Percentiles rank a stretch among this genome's conserved stretches.
Conservation (phyloP, 2,797 vertebrate genomes). For the Cuculus canorus region DNA sequence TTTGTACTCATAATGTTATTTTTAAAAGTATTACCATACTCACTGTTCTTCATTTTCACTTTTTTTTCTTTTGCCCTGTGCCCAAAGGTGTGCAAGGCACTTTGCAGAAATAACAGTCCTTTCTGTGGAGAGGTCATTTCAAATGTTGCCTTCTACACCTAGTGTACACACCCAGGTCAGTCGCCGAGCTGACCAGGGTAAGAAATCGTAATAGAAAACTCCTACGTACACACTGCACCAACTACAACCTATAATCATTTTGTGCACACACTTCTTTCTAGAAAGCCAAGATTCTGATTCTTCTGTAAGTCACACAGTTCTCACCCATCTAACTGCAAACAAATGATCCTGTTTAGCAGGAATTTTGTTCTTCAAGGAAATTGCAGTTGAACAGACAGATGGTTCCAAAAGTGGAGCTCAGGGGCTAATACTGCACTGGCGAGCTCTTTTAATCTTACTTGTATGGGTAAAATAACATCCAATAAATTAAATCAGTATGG, state of each 20-base stretch:
- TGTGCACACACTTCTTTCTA: conserved; percentile 56
- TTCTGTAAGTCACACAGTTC: conserved; percentile 50
- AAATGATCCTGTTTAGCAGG: conserved; percentile 51
- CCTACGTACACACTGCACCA: conserved; percentile 53
- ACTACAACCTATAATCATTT: conserved; percentile 40
- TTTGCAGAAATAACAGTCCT: conserved; percentile 17
- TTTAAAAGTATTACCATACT: neutral
- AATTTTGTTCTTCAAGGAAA: conserved; percentile 57
- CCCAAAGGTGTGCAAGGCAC: conserved; percentile 42
- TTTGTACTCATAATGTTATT: neutral
- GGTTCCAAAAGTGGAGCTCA: conserved; percentile 70
- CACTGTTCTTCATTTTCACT: neutral
- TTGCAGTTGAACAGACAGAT: conserved; percentile 54
- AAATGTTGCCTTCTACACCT: neutral
- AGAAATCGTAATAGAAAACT: conserved; percentile 44
- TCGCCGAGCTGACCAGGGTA: neutral
- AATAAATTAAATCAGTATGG: conserved; percentile 91
- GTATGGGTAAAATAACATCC: conserved; percentile 86
- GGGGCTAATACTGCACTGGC: conserved; percentile 72
- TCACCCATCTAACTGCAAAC: conserved; percentile 57
- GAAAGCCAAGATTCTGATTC: conserved; percentile 68
- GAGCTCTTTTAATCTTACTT: conserved; percentile 79
- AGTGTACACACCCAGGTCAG: conserved; percentile 17
- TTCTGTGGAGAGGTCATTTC: neutral
- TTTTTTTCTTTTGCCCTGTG: neutral